These are phyloP conservation scores for Aphrocallistes beatrix DNA, from an alignment of 37 sponge, comb jelly and placozoan genomes.

Conservation along the genomic window DNA sequence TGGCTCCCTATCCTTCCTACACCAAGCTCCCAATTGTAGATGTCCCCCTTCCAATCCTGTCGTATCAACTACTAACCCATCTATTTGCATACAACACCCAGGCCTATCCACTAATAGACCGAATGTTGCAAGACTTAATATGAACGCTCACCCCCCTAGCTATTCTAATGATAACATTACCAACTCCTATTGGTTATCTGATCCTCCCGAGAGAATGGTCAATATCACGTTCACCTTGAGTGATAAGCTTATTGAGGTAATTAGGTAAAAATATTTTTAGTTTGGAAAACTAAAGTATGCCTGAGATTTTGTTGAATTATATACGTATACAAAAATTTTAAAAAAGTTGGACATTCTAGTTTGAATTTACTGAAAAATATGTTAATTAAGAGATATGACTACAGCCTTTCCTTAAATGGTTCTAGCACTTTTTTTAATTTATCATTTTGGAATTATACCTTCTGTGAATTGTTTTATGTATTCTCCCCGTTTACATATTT, in stretches of 20 bases:
- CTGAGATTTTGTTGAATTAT: no score
- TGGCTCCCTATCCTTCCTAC: neutral
- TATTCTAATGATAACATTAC: neutral
- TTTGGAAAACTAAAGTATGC: no score
- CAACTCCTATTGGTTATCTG: neutral
- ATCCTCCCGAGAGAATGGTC: neutral
- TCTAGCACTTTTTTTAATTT: no score
- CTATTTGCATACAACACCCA: neutral
- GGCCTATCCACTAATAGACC: neutral
- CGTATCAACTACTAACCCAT: neutral
- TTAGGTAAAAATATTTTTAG: no score
- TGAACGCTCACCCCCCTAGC: neutral
- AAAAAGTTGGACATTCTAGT: no score
- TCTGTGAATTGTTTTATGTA: no score
- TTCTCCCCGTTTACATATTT: no score
- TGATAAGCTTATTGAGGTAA: neutral
- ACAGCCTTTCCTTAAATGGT: no score
- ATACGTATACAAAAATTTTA: no score
- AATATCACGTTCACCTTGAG: neutral
- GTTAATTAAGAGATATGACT: no score
- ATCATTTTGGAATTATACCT: no score
- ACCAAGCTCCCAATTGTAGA: neutral
- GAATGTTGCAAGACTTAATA: neutral
- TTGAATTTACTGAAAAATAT: no score
- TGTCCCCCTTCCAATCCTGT: neutral